Conservation (phyloP, 1,140 invertebrate genomes). For the Platyscapa corneri region DNA sequence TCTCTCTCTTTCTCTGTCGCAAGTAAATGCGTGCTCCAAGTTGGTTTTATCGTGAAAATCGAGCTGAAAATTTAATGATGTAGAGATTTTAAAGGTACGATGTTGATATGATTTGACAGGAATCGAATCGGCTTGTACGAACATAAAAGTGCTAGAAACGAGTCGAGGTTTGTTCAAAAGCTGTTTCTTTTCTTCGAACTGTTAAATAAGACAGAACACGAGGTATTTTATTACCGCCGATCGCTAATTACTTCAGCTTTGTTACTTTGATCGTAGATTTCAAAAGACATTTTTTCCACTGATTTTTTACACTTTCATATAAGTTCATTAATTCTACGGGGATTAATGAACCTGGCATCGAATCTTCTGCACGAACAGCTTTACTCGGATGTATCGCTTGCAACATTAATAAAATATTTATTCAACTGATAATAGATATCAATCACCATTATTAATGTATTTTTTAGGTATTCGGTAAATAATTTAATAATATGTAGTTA, state of each 20-base stretch:
- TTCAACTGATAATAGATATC: too few relatives aligned
- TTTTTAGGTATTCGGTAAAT: too few relatives aligned
- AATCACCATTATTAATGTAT: too few relatives aligned
- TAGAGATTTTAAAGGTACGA: slow-evolving; percentile 35
- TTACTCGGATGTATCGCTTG: too few relatives aligned
- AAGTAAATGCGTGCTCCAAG: neutral
- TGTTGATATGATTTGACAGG: neutral
- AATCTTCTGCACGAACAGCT: too few relatives aligned
- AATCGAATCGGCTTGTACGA: slow-evolving; percentile 1
- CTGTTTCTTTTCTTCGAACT: neutral
- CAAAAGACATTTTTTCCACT: neutral
- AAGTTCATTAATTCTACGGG: neutral
- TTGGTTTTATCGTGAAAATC: slow-evolving; percentile 15
- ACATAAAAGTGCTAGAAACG: neutral
- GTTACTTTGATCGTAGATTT: neutral
- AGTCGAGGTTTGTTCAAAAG: neutral
- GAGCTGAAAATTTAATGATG: slow-evolving; percentile 19
- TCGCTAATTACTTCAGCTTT: neutral
- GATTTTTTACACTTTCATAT: neutral
- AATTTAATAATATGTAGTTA: too few relatives aligned
- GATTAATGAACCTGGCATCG: too few relatives aligned
- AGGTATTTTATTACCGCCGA: neutral
- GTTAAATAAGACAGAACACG: neutral
- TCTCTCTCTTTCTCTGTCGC: slow-evolving; percentile 15
- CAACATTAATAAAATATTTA: too few relatives aligned